Percentiles rank a stretch among this genome's conserved stretches.
Evolutionary conservation across 2,888 invertebrate species (phyloP).

Genomic region (Archaeoteleia sp.): DNA sequence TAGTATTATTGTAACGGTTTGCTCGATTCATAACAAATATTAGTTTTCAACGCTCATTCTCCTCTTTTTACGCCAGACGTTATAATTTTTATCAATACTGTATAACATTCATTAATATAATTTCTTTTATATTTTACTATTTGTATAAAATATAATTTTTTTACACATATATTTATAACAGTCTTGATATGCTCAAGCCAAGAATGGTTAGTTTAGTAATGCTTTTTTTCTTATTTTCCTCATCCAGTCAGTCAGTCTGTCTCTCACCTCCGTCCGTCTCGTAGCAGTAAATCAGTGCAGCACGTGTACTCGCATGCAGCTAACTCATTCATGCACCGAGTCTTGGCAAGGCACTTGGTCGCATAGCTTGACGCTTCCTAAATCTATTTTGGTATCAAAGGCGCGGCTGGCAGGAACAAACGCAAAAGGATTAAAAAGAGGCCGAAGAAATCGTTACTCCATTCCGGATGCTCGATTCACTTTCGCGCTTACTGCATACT

Average conservation of each 20-base stretch:
- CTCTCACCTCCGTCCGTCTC: conserved; percentile 39
- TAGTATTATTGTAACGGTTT: no score
- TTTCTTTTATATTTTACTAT: no score
- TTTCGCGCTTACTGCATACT: conserved; percentile 21
- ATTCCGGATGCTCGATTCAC: conserved; percentile 27
- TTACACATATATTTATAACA: no score
- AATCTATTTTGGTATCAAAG: conserved; percentile 69
- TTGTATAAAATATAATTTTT: no score
- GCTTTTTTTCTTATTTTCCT: not conserved
- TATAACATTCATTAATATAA: no score
- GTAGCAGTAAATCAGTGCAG: conserved; percentile 68
- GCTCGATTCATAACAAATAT: no score
- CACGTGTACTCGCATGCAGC: conserved; percentile 68
- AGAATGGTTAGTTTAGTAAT: not conserved
- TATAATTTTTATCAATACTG: no score
- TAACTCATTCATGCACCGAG: conserved; percentile 71
- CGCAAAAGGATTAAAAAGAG: conserved; percentile 27
- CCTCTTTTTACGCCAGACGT: no score
- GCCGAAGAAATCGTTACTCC: conserved; percentile 32
- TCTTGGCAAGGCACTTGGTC: conserved; percentile 64
- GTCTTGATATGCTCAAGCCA: not conserved
- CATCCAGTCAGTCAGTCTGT: conserved; percentile 11
- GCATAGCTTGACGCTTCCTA: conserved; percentile 67
- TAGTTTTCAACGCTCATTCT: no score
- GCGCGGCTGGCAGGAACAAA: conserved; percentile 45